phyloP scores from a whole-genome alignment of 1,140 invertebrate genomes.

The Musca vetustissima region DNA sequence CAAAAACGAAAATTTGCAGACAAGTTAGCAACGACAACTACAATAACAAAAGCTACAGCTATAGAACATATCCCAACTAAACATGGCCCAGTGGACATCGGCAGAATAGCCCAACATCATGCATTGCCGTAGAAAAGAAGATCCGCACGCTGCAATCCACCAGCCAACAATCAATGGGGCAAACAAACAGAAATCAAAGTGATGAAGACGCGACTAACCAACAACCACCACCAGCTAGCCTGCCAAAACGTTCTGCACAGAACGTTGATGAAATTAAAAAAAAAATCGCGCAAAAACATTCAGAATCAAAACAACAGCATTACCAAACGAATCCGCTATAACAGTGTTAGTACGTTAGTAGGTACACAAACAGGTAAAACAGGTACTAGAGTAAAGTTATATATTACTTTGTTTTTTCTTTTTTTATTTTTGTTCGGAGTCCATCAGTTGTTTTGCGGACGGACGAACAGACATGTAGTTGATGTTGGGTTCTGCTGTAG shows the following conservation, averaged over 20 bases:
- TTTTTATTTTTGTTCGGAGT: not conserved
- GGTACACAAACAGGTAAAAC: conserved; percentile 56
- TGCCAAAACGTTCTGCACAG: not conserved
- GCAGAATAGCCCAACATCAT: no score
- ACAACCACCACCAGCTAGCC: no score
- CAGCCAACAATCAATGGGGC: not conserved
- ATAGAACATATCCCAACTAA: no score
- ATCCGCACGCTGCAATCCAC: not conserved
- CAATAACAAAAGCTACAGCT: no score
- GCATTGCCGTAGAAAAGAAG: no score
- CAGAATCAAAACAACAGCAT: conserved; percentile 16
- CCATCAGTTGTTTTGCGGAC: no score
- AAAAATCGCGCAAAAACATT: conserved; percentile 1
- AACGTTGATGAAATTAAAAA: not conserved
- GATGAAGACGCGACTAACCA: conserved; percentile 6
- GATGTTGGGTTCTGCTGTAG: no score
- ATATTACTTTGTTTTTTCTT: conserved; percentile 29
- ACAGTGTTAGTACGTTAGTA: conserved; percentile 57
- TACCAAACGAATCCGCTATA: conserved; percentile 44
- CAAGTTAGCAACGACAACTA: no score
- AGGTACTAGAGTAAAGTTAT: conserved; percentile 35
- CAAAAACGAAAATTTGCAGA: no score
- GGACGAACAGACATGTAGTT: no score
- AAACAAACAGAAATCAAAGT: conserved; percentile 10
- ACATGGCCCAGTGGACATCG: no score